Percentiles rank a stretch among this genome's conserved stretches.
These are phyloP conservation scores for Dunckerocampus dactyliophorus DNA, from an alignment of 2,113 vertebrate species.

Conservation along the genomic window DNA sequence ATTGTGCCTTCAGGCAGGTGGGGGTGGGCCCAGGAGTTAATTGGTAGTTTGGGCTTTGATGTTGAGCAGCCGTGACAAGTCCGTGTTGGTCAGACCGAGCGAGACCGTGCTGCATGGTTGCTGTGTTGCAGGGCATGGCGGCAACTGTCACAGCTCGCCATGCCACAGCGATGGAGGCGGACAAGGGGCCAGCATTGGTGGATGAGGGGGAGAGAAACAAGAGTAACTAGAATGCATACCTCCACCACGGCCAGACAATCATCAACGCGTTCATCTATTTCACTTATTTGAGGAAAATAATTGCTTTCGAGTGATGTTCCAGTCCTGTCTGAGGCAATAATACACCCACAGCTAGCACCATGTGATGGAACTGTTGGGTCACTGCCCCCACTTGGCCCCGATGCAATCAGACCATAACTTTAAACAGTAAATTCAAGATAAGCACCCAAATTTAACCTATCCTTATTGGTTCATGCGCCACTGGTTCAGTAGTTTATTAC, in stretches of 20 bases:
- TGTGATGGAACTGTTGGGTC: too few species aligned
- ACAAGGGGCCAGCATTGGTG: conserved; percentile 9
- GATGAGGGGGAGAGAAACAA: conserved; percentile 3
- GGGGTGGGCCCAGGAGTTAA: conserved; percentile 68
- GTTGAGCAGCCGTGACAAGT: conserved; percentile 68
- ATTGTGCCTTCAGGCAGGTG: conserved; percentile 62
- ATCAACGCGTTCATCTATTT: neutral
- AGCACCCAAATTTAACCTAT: too few species aligned
- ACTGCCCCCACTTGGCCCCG: too few species aligned
- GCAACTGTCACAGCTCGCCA: conserved; percentile 57
- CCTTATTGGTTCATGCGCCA: too few species aligned
- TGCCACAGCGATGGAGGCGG: conserved; percentile 25
- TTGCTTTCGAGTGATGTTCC: neutral
- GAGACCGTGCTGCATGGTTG: conserved; percentile 66
- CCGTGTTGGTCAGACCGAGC: conserved; percentile 55
- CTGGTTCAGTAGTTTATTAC: too few species aligned
- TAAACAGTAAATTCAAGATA: too few species aligned
- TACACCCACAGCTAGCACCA: too few species aligned
- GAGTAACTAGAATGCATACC: neutral
- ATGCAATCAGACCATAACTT: too few species aligned
- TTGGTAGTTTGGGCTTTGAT: conserved; percentile 73
- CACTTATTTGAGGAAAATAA: neutral
- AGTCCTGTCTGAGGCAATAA: too few species aligned
- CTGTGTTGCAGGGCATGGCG: conserved; percentile 62
- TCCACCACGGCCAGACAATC: neutral